Base-by-base conservation (phyloP, 2,888 invertebrate genomes). In the Lampropteryx suffumata region DNA sequence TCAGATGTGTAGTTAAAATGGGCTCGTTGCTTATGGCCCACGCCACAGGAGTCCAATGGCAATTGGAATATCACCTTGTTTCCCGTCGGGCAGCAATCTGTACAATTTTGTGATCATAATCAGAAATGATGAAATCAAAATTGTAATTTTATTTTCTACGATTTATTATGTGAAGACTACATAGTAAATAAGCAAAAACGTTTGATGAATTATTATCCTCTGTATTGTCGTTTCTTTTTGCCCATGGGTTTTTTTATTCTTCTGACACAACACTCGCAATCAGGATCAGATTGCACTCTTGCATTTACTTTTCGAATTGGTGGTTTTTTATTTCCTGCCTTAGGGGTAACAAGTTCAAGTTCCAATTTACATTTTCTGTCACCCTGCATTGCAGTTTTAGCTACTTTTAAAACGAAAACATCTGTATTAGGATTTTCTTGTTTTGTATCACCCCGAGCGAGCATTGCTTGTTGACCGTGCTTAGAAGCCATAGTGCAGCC, bases 261-360 rank as follows among this genome's bases (percentile, higher is more conserved):
- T 59, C 68, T 66, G 10, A 74, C 59, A 56, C 70, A 80, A 64
- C 88, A 89, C 39, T 70, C 69, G 50, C 89, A 89, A 50, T 86
- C 83, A 27, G 72, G 71, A 26, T 89, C 83, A 6, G 86, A 85
- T 59, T 84, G 85, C 28, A 84, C 64, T 61, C 73, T 73, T 29
- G 67, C 67, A 62, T 82, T 75, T 13, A 67, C 61, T 77, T 80
- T 83, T 63, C 72, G 34, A 5, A 92, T 76, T 0, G 92, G 92
- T 0, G 90, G 90, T 50, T 88, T 89, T 52, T 91, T 85, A 49
- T 92, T 92, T 0, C 89, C 85, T 0, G 91, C 93, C 64, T 92
- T 93, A 0, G 94, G 94, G 0, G 94, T 92, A 44, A 92, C 92
- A 65, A 94, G 79, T 69, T 94, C 94, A 62, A 94, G 64, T 74